Percentiles rank a stretch among this genome's conserved stretches.
Conservation (phyloP, 2,797 vertebrate genomes). For the Eidolon dupreanum region DNA sequence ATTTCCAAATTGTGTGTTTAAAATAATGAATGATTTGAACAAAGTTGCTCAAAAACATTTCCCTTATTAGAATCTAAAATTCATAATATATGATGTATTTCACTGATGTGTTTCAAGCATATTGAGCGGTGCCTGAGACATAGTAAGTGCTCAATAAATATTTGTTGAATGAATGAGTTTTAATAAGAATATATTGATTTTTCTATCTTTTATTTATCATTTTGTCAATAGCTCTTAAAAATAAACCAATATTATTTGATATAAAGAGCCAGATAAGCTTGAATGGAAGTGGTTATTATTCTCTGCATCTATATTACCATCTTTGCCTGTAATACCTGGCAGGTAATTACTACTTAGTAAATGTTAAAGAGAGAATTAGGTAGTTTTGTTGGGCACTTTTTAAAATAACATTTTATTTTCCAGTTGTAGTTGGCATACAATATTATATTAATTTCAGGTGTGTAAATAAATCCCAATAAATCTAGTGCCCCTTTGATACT, state of each 20-base stretch:
- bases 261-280: neutral
- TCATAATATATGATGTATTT: neutral
- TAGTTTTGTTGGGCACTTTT: neutral
- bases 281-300: neutral
- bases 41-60: neutral
- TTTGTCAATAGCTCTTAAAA: slow-evolving; percentile 37
- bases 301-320: neutral
- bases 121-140: neutral
- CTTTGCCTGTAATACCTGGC: neutral
- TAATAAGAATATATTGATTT: slow-evolving; percentile 15
- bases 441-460: too few species aligned
- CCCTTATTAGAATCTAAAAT: neutral
- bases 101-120: neutral
- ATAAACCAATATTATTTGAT: neutral
- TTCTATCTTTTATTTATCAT: slow-evolving; percentile 1
- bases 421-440: too few species aligned
- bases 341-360: slow-evolving; percentile 25
- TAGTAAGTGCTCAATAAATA: neutral
- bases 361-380: neutral
- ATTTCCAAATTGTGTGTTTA: neutral
- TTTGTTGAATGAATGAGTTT: slow-evolving; percentile 20
- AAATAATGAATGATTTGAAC: slow-evolving; percentile 1
- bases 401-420: neutral
- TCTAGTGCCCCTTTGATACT: too few species aligned
- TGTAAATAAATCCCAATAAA: too few species aligned